Conservation (phyloP, 2,797 vertebrate species). For the Fistularia commersonii region DNA sequence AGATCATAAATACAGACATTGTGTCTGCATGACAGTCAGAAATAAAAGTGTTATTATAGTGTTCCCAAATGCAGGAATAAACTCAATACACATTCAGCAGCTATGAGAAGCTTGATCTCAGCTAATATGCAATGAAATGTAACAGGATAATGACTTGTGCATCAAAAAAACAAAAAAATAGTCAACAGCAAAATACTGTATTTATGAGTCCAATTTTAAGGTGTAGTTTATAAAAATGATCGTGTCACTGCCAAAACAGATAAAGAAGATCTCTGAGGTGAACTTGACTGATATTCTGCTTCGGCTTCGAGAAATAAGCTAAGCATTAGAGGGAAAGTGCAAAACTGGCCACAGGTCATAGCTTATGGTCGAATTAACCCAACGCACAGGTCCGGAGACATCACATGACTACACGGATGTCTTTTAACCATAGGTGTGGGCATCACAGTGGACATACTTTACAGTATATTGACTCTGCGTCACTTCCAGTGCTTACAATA, state of each 20-base stretch:
- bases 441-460: conserved; percentile 64
- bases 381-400: conserved; percentile 21
- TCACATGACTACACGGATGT: conserved; percentile 16
- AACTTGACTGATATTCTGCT: conserved; percentile 34
- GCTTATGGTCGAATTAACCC: conserved; percentile 26
- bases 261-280: conserved; percentile 38
- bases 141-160: conserved; percentile 12
- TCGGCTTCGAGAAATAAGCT: conserved; percentile 27
- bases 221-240: conserved; percentile 29
- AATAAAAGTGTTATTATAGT: conserved; percentile 24
- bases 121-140: conserved; percentile 21
- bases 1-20: conserved; percentile 8
- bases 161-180: conserved; percentile 18
- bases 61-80: conserved; percentile 23
- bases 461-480: conserved; percentile 47
- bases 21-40: conserved; percentile 11
- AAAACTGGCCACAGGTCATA: conserved; percentile 49
- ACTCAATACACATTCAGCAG: conserved; percentile 10
- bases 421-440: conserved; percentile 44
- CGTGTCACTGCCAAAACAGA: conserved; percentile 28
- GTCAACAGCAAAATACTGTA: conserved; percentile 25
- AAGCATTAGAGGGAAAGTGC: conserved; percentile 45
- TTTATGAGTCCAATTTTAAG: conserved; percentile 15
- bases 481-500: conserved; percentile 41
- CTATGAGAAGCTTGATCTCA: conserved; percentile 20